A percentile compares a stretch with the other conserved stretches of the same genome.
These are phyloP conservation scores for Tauraco hartlaubi DNA, from an alignment of 2,797 vertebrate species.

Conservation along the genomic window DNA sequence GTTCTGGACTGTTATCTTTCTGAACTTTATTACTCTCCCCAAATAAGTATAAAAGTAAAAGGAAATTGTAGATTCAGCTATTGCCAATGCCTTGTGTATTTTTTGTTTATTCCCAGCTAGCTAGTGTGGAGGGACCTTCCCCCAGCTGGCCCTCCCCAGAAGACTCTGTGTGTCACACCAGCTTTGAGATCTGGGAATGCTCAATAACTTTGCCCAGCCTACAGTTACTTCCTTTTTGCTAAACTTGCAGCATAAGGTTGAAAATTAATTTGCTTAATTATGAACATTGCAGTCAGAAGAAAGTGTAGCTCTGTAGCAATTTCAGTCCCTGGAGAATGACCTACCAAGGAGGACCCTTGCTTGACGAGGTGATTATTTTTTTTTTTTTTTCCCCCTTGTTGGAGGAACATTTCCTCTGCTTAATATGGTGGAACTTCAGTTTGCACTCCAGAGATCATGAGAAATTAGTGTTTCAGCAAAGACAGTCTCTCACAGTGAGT, in stretches of 20 bases:
- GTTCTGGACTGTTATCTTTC: background rate
- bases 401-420: background rate
- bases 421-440: background rate
- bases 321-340: background rate
- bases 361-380: background rate
- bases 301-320: background rate
- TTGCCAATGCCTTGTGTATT: background rate
- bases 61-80: background rate
- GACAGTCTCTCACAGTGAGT: background rate
- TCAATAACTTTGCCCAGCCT: background rate
- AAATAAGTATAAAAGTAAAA: background rate
- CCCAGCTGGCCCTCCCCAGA: too few species aligned
- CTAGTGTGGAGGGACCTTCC: background rate
- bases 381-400: rapidly evolving
- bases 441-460: background rate
- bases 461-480: background rate
- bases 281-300: background rate
- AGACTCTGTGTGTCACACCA: background rate
- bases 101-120: background rate
- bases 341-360: background rate
- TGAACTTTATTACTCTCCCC: background rate
- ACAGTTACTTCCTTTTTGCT: background rate
- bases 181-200: background rate
- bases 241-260: background rate
- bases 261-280: background rate